Percentiles rank a stretch among this genome's conserved stretches.
These are phyloP conservation scores for Scytalopus superciliaris DNA, from an alignment of 2,113 vertebrate genomes.

Conservation along the genomic window DNA sequence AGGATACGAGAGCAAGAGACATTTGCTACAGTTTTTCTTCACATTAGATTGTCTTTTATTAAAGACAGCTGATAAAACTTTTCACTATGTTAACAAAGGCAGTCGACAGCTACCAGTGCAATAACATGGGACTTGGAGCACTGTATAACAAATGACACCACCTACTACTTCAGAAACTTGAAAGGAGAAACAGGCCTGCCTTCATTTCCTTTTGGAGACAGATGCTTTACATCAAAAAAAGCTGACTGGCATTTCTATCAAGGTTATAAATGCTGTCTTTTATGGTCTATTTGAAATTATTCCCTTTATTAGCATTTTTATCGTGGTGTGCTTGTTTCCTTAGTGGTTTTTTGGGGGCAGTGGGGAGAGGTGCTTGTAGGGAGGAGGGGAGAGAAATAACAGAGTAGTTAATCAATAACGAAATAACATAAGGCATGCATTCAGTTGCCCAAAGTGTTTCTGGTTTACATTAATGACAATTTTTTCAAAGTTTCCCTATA, in stretches of 20 bases:
- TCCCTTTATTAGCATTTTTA: slow-evolving; percentile 59
- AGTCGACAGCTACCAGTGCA: slow-evolving; percentile 57
- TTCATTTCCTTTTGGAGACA: slow-evolving; percentile 69
- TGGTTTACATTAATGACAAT: neutral
- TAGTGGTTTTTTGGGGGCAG: neutral
- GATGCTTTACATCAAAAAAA: slow-evolving; percentile 72
- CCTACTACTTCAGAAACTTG: slow-evolving; percentile 63
- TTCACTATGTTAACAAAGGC: slow-evolving; percentile 57
- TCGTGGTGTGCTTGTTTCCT: slow-evolving; percentile 14
- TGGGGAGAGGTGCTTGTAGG: neutral
- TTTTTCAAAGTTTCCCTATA: neutral
- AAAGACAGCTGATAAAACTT: slow-evolving; percentile 70
- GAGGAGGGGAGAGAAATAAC: neutral
- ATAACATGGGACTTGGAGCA: slow-evolving; percentile 46
- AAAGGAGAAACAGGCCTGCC: slow-evolving; percentile 61
- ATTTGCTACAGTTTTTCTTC: slow-evolving; percentile 15
- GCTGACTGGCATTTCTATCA: slow-evolving; percentile 50
- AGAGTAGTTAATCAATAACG: neutral
- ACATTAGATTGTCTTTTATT: slow-evolving; percentile 48
- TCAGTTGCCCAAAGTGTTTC: neutral
- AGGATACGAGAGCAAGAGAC: slow-evolving; percentile 1
- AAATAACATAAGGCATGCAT: slow-evolving; percentile 9
- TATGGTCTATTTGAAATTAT: slow-evolving; percentile 42
- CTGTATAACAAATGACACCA: slow-evolving; percentile 65
- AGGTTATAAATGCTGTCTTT: slow-evolving; percentile 54